phyloP scores from a whole-genome alignment of 2,888 invertebrate genomes.

The Ophion ventricosus region DNA sequence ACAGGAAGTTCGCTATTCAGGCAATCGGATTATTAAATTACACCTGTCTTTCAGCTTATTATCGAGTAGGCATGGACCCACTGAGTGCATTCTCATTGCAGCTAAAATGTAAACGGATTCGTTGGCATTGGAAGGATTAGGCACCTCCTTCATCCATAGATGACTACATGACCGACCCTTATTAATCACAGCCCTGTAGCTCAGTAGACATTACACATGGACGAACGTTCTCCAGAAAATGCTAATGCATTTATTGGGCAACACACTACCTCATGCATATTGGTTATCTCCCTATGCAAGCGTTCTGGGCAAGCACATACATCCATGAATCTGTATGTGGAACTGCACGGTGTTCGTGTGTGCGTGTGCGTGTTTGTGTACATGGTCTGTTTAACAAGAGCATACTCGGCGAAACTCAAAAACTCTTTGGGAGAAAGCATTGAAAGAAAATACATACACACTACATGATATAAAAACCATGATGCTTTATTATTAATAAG shows the following conservation, averaged over 20 bases:
- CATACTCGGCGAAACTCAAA: no score
- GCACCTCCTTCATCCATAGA: background rate
- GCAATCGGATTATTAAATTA: background rate
- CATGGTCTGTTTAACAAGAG: no score
- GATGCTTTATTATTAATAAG: no score
- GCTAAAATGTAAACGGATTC: background rate
- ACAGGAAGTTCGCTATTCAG: background rate
- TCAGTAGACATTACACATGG: background rate
- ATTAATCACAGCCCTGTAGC: background rate
- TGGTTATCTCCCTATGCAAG: background rate
- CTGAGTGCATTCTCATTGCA: background rate
- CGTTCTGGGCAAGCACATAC: background rate
- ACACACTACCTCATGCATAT: background rate
- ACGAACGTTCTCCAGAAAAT: constrained; percentile 6
- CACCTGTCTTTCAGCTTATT: background rate
- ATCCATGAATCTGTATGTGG: background rate
- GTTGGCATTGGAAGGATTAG: background rate
- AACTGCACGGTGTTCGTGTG: background rate
- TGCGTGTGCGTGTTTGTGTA: no score
- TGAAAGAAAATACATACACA: no score
- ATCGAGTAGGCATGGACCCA: background rate
- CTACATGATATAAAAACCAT: no score
- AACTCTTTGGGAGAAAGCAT: no score
- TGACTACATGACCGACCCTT: background rate
- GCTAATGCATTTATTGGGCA: background rate